Percentiles rank a stretch among this genome's conserved stretches.
These are phyloP conservation scores for Steinernema khuongi DNA, from an alignment of 1,140 invertebrate species.

Conservation along the genomic window DNA sequence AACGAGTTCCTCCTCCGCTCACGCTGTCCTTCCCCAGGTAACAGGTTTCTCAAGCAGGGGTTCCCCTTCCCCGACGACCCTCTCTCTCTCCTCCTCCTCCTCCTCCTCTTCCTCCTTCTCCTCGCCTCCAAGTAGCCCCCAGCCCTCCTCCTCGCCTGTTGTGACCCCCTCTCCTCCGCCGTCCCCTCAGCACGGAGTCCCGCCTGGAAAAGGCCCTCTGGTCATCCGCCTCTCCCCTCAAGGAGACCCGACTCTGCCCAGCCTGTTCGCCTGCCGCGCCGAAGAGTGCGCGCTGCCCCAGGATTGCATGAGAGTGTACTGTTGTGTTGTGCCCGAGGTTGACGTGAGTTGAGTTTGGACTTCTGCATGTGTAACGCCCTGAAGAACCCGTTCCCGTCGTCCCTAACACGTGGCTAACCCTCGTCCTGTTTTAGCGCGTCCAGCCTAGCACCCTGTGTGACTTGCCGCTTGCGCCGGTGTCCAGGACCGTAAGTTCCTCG, in stretches of 20 bases:
- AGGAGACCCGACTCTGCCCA: neutral
- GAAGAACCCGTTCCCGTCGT: neutral
- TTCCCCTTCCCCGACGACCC: too few relatives aligned
- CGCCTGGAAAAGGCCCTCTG: neutral
- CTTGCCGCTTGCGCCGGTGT: neutral
- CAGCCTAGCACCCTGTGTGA: neutral
- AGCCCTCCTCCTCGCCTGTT: too few relatives aligned
- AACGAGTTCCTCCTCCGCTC: too few relatives aligned
- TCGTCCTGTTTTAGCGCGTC: slow-evolving; percentile 1
- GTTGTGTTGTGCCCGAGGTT: neutral
- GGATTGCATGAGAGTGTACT: slow-evolving; percentile 10
- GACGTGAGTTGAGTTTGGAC: neutral
- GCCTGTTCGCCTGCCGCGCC: neutral
- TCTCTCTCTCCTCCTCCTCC: neutral
- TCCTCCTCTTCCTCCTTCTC: neutral
- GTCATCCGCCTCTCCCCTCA: neutral
- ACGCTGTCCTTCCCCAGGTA: too few relatives aligned
- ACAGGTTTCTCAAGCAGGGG: too few relatives aligned
- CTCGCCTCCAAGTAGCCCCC: neutral
- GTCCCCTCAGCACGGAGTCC: neutral
- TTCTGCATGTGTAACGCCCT: slow-evolving; percentile 9
- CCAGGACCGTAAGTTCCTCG: neutral
- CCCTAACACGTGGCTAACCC: neutral
- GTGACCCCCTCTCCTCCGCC: too few relatives aligned
- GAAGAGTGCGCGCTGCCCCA: neutral